phyloP scores from a whole-genome alignment of 2,797 vertebrate species.

The Phylloscopus collybita region DNA sequence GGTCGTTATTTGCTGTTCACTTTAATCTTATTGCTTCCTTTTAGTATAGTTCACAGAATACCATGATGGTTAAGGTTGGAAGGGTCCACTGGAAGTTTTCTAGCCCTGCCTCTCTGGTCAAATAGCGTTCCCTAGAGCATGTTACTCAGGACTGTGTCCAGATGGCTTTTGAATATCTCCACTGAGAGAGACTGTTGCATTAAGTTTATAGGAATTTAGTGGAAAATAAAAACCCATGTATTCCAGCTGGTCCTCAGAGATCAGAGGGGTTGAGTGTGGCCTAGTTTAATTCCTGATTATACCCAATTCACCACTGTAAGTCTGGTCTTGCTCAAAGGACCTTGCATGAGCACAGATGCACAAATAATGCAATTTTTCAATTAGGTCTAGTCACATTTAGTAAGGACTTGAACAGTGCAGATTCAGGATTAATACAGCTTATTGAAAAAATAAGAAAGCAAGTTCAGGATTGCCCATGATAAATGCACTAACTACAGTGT shows the following conservation, averaged over 20 bases:
- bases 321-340: background rate
- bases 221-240: background rate
- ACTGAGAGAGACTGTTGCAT: background rate
- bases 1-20: background rate
- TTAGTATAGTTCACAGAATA: background rate
- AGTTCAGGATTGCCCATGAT: background rate
- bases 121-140: background rate
- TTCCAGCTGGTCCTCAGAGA: background rate
- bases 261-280: background rate
- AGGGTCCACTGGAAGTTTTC: background rate
- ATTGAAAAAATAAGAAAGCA: background rate
- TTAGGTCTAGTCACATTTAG: background rate
- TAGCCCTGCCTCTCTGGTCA: background rate
- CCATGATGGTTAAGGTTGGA: background rate
- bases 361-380: background rate
- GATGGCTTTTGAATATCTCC: background rate
- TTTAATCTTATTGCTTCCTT: background rate
- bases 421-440: accelerated
- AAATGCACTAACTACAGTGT: background rate
- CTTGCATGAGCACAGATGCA: background rate
- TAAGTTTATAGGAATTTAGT: background rate
- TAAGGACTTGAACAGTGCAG: background rate
- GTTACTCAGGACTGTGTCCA: background rate
- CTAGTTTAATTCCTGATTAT: background rate
- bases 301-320: background rate